Percentiles rank a stretch among this genome's conserved stretches.
phyloP scores from a whole-genome alignment of 2,113 vertebrate species.

The Triplophysa rosa region DNA sequence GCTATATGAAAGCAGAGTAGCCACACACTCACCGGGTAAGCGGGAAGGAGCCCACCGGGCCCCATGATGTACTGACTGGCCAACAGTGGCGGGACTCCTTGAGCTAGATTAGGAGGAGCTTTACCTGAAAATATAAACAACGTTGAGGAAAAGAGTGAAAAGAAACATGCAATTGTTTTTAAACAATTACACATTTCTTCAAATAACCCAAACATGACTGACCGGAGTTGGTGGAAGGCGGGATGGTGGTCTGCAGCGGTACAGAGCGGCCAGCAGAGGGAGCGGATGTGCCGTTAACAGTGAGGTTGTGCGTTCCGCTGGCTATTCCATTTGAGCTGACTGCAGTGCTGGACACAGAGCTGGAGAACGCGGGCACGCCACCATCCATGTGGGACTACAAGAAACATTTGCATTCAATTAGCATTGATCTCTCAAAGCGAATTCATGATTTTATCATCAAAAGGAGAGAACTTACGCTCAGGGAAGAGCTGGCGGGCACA shows the following conservation, averaged over 20 bases:
- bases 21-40: constrained; percentile 86
- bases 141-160: neutral
- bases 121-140: constrained; percentile 76
- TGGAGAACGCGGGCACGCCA: constrained; percentile 73
- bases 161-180: too few relatives aligned
- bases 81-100: constrained; percentile 90
- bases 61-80: constrained; percentile 98
- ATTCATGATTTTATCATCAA: neutral
- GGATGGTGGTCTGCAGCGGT: constrained; percentile 72
- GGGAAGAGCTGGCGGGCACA: constrained; percentile 74
- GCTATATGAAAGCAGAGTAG: neutral
- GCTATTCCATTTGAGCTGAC: constrained; percentile 73
- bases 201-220: neutral
- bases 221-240: constrained; percentile 84
- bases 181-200: too few relatives aligned
- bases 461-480: constrained; percentile 76
- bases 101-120: constrained; percentile 91
- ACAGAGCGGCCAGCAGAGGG: constrained; percentile 76
- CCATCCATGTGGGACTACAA: constrained; percentile 63
- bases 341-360: constrained; percentile 66
- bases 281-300: constrained; percentile 73
- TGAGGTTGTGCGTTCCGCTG: constrained; percentile 79
- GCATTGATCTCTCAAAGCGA: neutral
- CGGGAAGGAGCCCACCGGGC: constrained; percentile 94
- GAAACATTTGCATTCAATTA: neutral